These are phyloP conservation scores for Cavia porcellus DNA, from an alignment of 2,113 vertebrate species.

Conservation along the genomic window DNA sequence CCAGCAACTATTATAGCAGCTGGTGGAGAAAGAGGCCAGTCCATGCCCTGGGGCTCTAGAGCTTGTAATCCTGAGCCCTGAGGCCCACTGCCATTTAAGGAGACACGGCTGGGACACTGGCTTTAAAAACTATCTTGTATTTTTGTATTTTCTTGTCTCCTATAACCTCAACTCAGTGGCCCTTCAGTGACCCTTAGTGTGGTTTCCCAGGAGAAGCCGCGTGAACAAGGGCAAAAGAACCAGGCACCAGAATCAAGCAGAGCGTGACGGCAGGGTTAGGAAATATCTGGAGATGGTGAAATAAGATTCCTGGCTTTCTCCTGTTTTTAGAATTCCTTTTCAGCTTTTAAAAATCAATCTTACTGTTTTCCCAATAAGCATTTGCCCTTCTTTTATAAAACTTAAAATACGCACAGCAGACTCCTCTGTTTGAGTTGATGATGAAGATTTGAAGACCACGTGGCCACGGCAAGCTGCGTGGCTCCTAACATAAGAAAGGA, in stretches of 20 bases:
- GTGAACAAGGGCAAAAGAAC: neutral
- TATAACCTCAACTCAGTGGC: neutral
- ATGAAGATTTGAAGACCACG: neutral
- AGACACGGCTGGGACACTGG: neutral
- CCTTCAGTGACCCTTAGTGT: neutral
- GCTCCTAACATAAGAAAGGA: neutral
- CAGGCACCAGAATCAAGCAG: neutral
- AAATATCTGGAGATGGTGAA: neutral
- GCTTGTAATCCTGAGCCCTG: neutral
- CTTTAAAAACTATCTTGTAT: neutral
- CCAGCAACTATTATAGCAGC: neutral
- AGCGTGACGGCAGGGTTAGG: neutral
- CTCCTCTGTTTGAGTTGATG: neutral
- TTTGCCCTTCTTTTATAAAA: neutral
- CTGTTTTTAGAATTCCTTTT: neutral
- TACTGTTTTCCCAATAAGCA: neutral
- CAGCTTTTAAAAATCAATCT: neutral
- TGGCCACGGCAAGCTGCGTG: neutral
- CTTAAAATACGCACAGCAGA: neutral
- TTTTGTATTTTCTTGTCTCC: slow-evolving; percentile 23
- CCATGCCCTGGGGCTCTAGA: neutral
- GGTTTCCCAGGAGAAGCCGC: neutral
- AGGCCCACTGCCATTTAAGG: neutral
- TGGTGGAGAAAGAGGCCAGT: neutral
- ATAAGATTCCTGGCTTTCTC: neutral